Evolutionary conservation across 2,113 vertebrate species (phyloP).

Genomic region (Synodontis membranacea): DNA sequence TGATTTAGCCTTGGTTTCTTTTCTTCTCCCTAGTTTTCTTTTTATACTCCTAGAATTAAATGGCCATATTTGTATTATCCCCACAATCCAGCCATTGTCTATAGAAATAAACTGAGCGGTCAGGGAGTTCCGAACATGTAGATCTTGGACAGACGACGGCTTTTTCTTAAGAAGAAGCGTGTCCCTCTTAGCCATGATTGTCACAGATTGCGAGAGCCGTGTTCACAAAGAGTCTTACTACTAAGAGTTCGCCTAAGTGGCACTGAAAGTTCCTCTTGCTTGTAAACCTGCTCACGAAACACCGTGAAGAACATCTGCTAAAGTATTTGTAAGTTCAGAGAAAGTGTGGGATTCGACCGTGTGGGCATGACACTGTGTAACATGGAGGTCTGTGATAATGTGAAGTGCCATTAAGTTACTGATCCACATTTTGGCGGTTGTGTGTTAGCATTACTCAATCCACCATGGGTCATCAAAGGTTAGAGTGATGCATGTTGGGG

Average conservation of each 20-base stretch:
- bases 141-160: constrained; percentile 32
- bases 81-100: constrained; percentile 49
- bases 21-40: constrained; percentile 13
- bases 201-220: constrained; percentile 37
- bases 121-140: constrained; percentile 24
- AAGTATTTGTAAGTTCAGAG: background rate
- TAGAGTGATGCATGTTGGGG: background rate
- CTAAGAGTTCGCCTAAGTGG: background rate
- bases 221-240: background rate
- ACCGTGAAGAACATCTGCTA: background rate
- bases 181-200: constrained; percentile 48
- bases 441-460: background rate
- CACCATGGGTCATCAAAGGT: background rate
- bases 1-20: constrained; percentile 34
- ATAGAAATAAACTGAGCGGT: constrained; percentile 15
- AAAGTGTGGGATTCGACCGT: background rate
- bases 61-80: constrained; percentile 37
- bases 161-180: constrained; percentile 18
- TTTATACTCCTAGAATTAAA: constrained; percentile 33
- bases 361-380: background rate
- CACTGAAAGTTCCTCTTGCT: background rate
- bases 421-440: background rate
- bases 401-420: background rate
- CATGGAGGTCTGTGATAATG: background rate
- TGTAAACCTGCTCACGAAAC: background rate